Percentiles rank a stretch among this genome's conserved stretches.
Conservation (phyloP, 2,797 vertebrate genomes). For the Nannoperca australis region DNA sequence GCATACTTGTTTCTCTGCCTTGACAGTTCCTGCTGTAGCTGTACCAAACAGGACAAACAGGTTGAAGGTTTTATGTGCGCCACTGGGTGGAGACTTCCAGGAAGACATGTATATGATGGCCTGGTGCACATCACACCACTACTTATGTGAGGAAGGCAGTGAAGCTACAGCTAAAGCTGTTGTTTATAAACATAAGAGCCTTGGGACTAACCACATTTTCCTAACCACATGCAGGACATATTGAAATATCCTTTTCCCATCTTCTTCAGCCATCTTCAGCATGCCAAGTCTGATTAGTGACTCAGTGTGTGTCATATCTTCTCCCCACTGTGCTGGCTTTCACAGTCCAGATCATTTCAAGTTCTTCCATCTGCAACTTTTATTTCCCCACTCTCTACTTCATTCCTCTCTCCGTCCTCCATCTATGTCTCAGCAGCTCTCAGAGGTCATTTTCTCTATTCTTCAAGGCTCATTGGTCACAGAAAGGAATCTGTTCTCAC, state of each 20-base stretch:
- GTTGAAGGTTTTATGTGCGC: neutral
- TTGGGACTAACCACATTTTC: no score
- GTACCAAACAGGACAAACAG: conserved; percentile 6
- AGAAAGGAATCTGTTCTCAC: conserved; percentile 53
- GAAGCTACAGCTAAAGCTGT: neutral
- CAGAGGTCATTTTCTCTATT: conserved; percentile 66
- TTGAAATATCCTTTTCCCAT: conserved; percentile 30
- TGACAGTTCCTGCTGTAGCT: conserved; percentile 40
- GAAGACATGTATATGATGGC: conserved; percentile 27
- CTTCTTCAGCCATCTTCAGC: conserved; percentile 28
- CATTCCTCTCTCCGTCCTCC: conserved; percentile 28
- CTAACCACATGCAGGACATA: conserved; percentile 1
- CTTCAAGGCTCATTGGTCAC: conserved; percentile 68
- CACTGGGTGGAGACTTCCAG: neutral
- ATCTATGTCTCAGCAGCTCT: conserved; percentile 56
- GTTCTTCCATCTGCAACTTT: conserved; percentile 51
- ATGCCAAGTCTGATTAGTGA: conserved; percentile 63
- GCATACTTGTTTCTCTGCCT: neutral
- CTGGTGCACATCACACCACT: neutral
- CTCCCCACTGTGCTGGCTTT: conserved; percentile 30
- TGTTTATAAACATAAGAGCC: conserved; percentile 5
- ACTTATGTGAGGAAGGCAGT: neutral
- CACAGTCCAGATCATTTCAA: conserved; percentile 52
- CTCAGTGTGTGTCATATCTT: conserved; percentile 51
- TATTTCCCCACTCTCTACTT: conserved; percentile 38